phyloP scores from a whole-genome alignment of 2,888 invertebrate species.

The Drosophila pseudotalamancana region DNA sequence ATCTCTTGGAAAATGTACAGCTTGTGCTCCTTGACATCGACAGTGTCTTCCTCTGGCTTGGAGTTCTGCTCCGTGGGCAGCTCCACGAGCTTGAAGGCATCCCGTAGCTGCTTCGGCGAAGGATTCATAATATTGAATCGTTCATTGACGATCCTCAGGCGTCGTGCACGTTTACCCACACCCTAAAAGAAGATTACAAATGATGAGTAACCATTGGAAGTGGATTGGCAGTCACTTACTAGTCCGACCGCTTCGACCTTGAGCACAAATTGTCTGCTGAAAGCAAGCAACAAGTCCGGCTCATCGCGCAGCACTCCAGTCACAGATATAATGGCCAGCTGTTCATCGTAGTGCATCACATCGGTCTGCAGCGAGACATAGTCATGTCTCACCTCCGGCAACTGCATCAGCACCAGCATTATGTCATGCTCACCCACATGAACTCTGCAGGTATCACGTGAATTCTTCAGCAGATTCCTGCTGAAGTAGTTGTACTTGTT shows the following conservation, averaged over 20 bases:
- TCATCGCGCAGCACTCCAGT: conserved; percentile 55
- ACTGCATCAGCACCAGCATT: conserved; percentile 64
- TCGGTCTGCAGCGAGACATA: conserved; percentile 74
- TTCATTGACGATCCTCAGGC: conserved; percentile 78
- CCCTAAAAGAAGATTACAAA: conserved; percentile 58
- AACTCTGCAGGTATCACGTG: conserved; percentile 57
- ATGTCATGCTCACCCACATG: conserved; percentile 73
- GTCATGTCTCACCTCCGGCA: conserved; percentile 74
- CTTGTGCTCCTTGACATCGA: conserved; percentile 71
- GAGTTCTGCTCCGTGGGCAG: background rate
- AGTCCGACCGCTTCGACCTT: conserved; percentile 29
- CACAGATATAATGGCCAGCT: conserved; percentile 41
- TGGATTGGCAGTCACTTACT: conserved; percentile 26
- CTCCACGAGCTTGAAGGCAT: conserved; percentile 68
- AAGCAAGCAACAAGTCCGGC: conserved; percentile 51
- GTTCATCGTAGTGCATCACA: conserved; percentile 52
- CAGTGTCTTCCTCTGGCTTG: conserved; percentile 27
- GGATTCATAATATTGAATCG: conserved; percentile 75
- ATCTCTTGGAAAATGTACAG: conserved; percentile 77
- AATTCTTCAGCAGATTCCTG: conserved; percentile 69
- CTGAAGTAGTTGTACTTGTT: conserved; percentile 69
- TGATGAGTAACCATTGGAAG: background rate
- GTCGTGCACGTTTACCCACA: conserved; percentile 43
- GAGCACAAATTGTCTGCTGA: conserved; percentile 62
- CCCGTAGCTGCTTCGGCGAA: conserved; percentile 46